Evolutionary conservation across 1,140 invertebrate genomes (phyloP), one percentile per base, ranked within the genome.

Genomic region (Adoxophyes honmai): DNA sequence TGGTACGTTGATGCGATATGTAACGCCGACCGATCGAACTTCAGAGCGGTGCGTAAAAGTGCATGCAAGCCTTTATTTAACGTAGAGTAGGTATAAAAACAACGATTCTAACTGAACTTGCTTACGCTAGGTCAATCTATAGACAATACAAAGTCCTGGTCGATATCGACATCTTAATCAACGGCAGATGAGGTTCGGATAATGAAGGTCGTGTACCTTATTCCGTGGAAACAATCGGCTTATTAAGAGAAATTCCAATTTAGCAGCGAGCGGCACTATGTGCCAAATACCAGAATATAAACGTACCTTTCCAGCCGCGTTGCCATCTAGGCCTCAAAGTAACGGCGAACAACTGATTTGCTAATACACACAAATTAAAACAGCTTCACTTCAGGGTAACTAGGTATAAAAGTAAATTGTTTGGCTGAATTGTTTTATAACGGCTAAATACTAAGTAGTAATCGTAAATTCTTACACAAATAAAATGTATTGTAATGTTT

Each of bases 271-370:
- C 38, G 60, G 61, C 55, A 63, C 60, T 48, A 48, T 55, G 65
- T 67, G 57, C 61, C 65, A 60, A 63, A 67, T 67, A 63, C 57
- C 65, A 59, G 55, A 59, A 55, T 57, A 52, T 59, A 59, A 64
- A 60, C 36, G 59, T 58, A 63, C 55, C 53, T 70, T 73, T 73
- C 70, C 70, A 73, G 56, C 59, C 57, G 57, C 62, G 52, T 68
- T 66, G 58, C 61, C 68, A 70, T 70, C 56, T 68, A 66, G 65
- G 63, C 57, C 61, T 61, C 53, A 54, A 55, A 57, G 70, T 68
- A 70, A 60, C 65, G 68, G 14, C 56, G 34, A 39, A 21, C 34
- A 21, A 37, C 42, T 64, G 39, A 69, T 64, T 62, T 48, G 55
- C 51, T 64, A 60, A 66, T 54, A 56, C 34, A 21, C 56, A 56